Base-by-base conservation (phyloP, 1,140 invertebrate species). In the Eumaeus atala region DNA sequence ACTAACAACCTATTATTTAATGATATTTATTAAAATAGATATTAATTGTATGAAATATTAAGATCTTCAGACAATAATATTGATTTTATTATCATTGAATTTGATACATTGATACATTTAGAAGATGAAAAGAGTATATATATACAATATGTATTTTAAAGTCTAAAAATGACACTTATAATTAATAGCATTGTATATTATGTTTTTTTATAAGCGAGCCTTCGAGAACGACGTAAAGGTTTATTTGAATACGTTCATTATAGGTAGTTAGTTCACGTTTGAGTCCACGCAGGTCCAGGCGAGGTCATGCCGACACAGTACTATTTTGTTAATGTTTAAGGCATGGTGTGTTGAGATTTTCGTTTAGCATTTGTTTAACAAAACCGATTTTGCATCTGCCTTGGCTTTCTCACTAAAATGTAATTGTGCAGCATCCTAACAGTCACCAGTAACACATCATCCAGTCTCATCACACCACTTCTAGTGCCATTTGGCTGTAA, bases 241-340 rank as follows among this genome's bases (percentile, higher is more conserved):
- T 64, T 57, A 57, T 65, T 63, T 38, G 56, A 58, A 54, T 61
- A 61, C 49, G 47, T 66, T 61, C 61, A 55, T 62, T 49, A 59
- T 74, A 67, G 67, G 65, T 80, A 80, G 74, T 65, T 67, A 62
- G 40, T 56, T 63, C 59, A 71, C 63, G 59, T 44, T 44, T 14
- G 14, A 18, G 14, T 36, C 35, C 21, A 21, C n/a, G 9, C 10
- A 9, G 5, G 35, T 33, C 14, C 34, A 49, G 36, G 62, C 76
- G 75, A 83, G 83, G 79, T 84, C 77, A 83, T 80, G 77, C 79
- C 81, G 83, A 79, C 54, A 57, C 54, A 38, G 21, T 28, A 34
- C 49, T 37, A 47, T 62, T 60, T 51, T 51, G 52, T 53, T 61
- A 56, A 66, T 51, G 14, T 67, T 44, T 84, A 81, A 84, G 75